Percentiles rank a stretch among this genome's conserved stretches.
phyloP scores from a whole-genome alignment of 2,797 vertebrate species.

The Rachycentron canadum region DNA sequence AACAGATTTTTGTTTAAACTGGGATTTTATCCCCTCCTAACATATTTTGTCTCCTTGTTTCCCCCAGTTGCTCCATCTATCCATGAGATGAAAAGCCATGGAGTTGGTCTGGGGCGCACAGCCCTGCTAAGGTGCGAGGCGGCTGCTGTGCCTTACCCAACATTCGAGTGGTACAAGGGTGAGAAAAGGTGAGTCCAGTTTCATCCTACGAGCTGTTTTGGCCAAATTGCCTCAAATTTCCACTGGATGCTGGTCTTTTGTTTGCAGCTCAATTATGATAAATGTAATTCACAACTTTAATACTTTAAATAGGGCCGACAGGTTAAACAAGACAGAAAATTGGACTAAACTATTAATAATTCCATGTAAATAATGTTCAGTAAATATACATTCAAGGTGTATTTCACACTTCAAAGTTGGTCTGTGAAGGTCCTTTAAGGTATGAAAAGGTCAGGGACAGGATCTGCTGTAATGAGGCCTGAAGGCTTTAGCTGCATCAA shows the following conservation, averaged over 20 bases:
- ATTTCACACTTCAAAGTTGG: not conserved
- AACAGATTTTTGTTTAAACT: slow-evolving; percentile 1
- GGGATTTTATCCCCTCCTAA: slow-evolving; percentile 1
- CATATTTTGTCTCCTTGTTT: slow-evolving; percentile 36
- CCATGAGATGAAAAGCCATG: slow-evolving; percentile 95
- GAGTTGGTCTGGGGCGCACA: slow-evolving; percentile 90
- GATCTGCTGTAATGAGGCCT: not conserved
- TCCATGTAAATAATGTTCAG: not conserved
- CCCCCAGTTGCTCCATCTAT: slow-evolving; percentile 93
- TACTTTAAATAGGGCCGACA: too few species aligned
- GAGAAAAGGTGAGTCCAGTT: slow-evolving; percentile 93
- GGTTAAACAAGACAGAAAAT: too few species aligned
- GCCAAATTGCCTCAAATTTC: not conserved
- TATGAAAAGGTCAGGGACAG: not conserved
- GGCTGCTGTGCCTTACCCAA: slow-evolving; percentile 92
- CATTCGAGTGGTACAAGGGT: slow-evolving; percentile 97
- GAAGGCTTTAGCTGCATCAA: not conserved
- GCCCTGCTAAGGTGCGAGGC: slow-evolving; percentile 96
- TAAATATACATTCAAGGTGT: not conserved
- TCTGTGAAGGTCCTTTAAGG: not conserved
- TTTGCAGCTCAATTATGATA: not conserved
- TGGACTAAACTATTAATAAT: too few species aligned
- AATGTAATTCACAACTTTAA: not conserved
- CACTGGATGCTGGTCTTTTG: not conserved
- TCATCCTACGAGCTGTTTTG: not conserved